Evolutionary conservation across 2,113 vertebrate species (phyloP).

Genomic region (Thinocorus orbignyianus): DNA sequence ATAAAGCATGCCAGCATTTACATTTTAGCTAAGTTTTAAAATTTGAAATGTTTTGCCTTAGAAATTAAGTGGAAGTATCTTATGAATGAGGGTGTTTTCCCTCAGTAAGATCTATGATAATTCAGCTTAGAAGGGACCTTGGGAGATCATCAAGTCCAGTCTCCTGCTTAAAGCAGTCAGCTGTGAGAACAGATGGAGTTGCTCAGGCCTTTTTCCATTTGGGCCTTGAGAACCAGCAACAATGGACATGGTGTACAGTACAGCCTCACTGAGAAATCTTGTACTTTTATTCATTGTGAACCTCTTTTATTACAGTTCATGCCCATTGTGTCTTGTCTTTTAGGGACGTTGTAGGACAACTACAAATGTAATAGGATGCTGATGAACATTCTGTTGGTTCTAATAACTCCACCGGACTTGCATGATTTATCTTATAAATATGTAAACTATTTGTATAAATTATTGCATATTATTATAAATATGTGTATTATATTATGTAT

Average conservation of each 20-base stretch:
- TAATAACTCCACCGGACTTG: not conserved
- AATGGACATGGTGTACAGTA: not conserved
- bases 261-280: not conserved
- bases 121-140: not conserved
- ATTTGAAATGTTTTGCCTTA: not conserved
- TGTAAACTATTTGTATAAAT: not conserved
- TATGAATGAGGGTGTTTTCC: not conserved
- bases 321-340: not conserved
- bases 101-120: not conserved
- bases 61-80: not conserved
- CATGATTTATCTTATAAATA: not conserved
- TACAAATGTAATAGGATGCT: not conserved
- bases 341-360: not conserved
- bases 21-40: not conserved
- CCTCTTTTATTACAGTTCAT: not conserved
- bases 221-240: not conserved
- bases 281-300: not conserved
- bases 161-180: not conserved
- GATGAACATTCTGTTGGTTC: not conserved
- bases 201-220: not conserved
- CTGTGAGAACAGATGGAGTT: not conserved
- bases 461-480: not conserved
- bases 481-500: not conserved
- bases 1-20: not conserved
- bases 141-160: not conserved